Evolutionary conservation across 2,888 invertebrate species (phyloP).

Genomic region (Erebia aethiops): DNA sequence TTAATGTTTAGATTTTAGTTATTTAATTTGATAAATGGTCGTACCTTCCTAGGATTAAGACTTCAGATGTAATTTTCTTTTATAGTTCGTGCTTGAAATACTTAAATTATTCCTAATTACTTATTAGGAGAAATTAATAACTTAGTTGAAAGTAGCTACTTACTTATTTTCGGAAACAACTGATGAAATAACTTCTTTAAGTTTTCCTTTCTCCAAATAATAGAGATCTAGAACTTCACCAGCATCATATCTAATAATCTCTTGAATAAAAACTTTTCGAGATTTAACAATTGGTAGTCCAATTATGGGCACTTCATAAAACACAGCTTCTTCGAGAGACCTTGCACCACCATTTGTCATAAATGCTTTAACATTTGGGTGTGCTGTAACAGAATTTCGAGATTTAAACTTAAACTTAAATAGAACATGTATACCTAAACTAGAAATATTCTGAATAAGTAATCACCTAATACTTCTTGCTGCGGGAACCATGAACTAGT

Average conservation of each 20-base stretch:
- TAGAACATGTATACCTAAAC: neutral
- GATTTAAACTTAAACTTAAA: neutral
- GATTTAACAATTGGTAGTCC: slow-evolving; percentile 67
- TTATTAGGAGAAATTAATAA: too few species aligned
- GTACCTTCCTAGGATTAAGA: too few species aligned
- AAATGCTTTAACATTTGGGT: slow-evolving; percentile 72
- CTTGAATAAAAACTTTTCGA: slow-evolving; percentile 64
- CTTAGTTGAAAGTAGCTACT: slow-evolving; percentile 46
- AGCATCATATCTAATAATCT: slow-evolving; percentile 64
- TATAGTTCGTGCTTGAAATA: too few species aligned
- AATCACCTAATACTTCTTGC: slow-evolving; percentile 77
- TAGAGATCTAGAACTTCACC: slow-evolving; percentile 70
- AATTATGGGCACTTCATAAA: slow-evolving; percentile 69
- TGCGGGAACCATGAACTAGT: slow-evolving; percentile 80
- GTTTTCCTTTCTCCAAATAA: slow-evolving; percentile 61
- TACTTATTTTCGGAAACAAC: slow-evolving; percentile 62
- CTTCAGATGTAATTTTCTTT: too few species aligned
- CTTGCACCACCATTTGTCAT: slow-evolving; percentile 72
- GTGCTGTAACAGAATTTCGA: slow-evolving; percentile 53
- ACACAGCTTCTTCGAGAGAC: slow-evolving; percentile 75
- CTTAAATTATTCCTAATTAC: too few species aligned
- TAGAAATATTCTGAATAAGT: slow-evolving; percentile 5
- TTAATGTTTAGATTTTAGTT: too few species aligned
- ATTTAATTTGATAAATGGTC: too few species aligned
- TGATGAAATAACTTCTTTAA: slow-evolving; percentile 56